Evolutionary conservation across 2,888 invertebrate species (phyloP), one percentile per base, ranked within the genome.

Genomic region (Caenorhabditis japonica): DNA sequence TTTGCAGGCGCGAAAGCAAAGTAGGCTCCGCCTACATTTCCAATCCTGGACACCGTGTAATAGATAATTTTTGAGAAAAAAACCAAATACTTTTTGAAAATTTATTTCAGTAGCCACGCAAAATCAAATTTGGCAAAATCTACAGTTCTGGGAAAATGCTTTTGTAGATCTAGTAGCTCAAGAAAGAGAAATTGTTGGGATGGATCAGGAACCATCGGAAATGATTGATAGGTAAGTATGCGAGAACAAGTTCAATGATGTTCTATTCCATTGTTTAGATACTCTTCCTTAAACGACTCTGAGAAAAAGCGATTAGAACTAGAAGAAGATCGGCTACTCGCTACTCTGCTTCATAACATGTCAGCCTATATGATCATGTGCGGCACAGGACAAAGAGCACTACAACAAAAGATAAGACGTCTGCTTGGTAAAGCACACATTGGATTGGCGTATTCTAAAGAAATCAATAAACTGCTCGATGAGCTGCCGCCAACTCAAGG

Each of bases 91-190:
- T n/a, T n/a, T n/a, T n/a, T n/a, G n/a, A n/a, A n/a, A n/a, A n/a
- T n/a, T n/a, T n/a, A n/a, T 69, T 83, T 56, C 46, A 78, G 81
- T 79, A 51, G 53, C 75, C 0, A 44, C 56, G 2, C 77, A 70
- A 34, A 82, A 84, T 46, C 81, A 81, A 27, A 71, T 99, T 30
- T 99, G 97, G 97, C 97, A 97, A 89, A 95, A 97, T 90, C 94
- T 95, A 94, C 95, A 95, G 87, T 99, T 99, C 89, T 99, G 99
- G 99, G 99, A 99, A 88, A 97, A 99, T 88, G 94, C 95, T 0
- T 99, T 99, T 88, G 90, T 97, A 61, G 99, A 99, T 89, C 96
- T 97, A 0, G 97, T 99, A 1, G 91, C 92, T 21, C 97, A 99
- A 89, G 99, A 99, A 88, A 91, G 99, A 21, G 99, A 99, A 87